Evolutionary conservation across 2,797 vertebrate species (phyloP), one percentile per base, ranked within the genome.

Genomic region (Enteromius trimaculatus): DNA sequence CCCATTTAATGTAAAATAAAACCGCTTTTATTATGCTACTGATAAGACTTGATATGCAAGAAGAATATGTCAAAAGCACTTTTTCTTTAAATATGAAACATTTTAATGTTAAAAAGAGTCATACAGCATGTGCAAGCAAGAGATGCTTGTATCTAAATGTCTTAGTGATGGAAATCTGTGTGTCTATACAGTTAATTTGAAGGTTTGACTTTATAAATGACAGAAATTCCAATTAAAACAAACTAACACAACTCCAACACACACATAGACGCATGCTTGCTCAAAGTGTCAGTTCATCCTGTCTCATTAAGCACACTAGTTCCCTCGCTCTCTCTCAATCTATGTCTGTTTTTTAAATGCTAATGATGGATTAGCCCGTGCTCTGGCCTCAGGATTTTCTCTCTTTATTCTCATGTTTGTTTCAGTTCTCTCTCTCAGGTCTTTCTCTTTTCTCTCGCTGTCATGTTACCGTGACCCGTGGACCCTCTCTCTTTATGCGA

Each of bases 361-460:
- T 85, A 88, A 88, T 87, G 84, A 88, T 62, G 86, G 87, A 87
- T 88, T 88, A 88, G 71, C 76, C 68, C 64, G 21, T 72, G 81
- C 81, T 60, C 26, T 79, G 69, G 74, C 81, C 78, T 83, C 65
- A 34, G 81, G 75, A 85, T 86, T 85, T 86, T 82, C 72, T 78
- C 71, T 78, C 65, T 87, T 85, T 80, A 68, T 83, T 80, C 37
- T n/a, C 14, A 17, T 69, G 70, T 80, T 77, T 84, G 80, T 77
- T 79, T 74, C 71, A 77, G 26, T 76, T 71, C 82, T 85, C 71
- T n/a, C 84, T 87, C 83, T 83, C 83, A 69, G 83, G 83, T 88
- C 82, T 84, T 31, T 86, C 68, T 86, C 85, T 85, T 80, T 86
- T 85, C 84, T 44, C 39, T 84, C 65, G 64, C 85, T 72, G 39